Percentiles rank a stretch among this genome's conserved stretches.
phyloP scores from a whole-genome alignment of 2,888 invertebrate genomes.

The Tachina grossa region DNA sequence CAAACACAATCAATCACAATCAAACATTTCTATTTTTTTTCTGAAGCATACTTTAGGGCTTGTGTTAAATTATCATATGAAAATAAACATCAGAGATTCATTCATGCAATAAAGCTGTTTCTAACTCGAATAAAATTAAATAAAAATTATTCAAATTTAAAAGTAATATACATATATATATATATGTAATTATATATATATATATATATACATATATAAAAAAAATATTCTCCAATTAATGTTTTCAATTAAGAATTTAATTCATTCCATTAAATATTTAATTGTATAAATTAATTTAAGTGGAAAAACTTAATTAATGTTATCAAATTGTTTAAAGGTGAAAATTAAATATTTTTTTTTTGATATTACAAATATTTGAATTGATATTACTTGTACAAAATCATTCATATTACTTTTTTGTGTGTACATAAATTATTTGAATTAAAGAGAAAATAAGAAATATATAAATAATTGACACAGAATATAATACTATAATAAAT shows the following conservation, averaged over 20 bases:
- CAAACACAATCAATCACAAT: slow-evolving; percentile 48
- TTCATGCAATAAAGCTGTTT: slow-evolving; percentile 8
- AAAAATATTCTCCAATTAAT: too few relatives aligned
- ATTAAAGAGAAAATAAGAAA: background rate
- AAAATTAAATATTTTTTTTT: too few relatives aligned
- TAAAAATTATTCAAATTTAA: background rate
- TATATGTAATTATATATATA: background rate
- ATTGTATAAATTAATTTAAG: too few relatives aligned
- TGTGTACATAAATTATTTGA: background rate
- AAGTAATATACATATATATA: background rate
- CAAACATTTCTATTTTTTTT: slow-evolving; percentile 27
- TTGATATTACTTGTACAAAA: too few relatives aligned
- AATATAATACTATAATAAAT: slow-evolving; percentile 4
- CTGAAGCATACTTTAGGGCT: slow-evolving; percentile 51
- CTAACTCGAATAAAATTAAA: background rate
- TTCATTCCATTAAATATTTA: too few relatives aligned
- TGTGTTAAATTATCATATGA: slow-evolving; percentile 55
- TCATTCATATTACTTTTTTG: too few relatives aligned
- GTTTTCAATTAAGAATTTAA: too few relatives aligned
- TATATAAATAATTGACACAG: slow-evolving; percentile 17
- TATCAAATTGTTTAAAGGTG: too few relatives aligned
- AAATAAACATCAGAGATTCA: slow-evolving; percentile 29
- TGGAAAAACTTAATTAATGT: too few relatives aligned
- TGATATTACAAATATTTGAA: too few relatives aligned
- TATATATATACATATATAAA: background rate